Percentiles rank a stretch among this genome's conserved stretches.
Evolutionary conservation across 2,113 vertebrate species (phyloP).

Genomic region (Tachycineta bicolor): DNA sequence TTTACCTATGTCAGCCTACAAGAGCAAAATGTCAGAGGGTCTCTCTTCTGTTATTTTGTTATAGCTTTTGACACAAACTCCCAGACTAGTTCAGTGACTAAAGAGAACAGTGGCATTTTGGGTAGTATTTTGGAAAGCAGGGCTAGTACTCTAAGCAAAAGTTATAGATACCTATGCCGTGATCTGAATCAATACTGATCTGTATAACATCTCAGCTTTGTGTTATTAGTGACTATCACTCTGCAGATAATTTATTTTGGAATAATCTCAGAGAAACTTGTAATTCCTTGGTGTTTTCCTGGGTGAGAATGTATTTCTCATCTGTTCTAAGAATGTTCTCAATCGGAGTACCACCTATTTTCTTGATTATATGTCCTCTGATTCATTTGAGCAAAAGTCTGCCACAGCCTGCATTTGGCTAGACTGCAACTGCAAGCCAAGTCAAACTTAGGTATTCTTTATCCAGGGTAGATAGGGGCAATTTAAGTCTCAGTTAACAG

Average conservation of each 20-base stretch:
- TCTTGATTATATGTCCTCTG: neutral
- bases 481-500: neutral
- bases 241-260: neutral
- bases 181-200: neutral
- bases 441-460: neutral
- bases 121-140: neutral
- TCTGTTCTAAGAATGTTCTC: neutral
- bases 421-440: neutral
- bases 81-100: neutral
- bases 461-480: neutral
- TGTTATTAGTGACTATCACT: neutral
- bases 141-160: neutral
- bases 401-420: neutral
- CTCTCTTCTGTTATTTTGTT: neutral
- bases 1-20: neutral
- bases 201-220: neutral
- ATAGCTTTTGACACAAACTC: neutral
- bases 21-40: neutral
- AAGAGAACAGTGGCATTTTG: neutral
- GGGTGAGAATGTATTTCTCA: neutral
- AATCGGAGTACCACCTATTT: neutral
- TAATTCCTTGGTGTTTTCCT: neutral
- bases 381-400: neutral
- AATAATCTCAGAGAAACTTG: neutral
- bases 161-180: neutral